Base-by-base conservation (phyloP, 2,888 invertebrate species). In the Vanessa cardui region DNA sequence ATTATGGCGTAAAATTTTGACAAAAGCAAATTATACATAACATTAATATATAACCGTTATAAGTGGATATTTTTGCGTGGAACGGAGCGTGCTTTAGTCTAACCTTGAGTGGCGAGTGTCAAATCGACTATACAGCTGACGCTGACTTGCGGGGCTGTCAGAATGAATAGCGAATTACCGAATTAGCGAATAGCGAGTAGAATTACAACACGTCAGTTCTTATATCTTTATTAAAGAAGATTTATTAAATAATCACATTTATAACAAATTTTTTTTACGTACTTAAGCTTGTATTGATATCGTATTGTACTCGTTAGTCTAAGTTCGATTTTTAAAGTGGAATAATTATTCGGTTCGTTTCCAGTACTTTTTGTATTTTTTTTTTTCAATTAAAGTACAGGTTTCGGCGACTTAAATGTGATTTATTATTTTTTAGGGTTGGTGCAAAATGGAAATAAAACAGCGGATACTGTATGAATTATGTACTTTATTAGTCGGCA, bases 151-250 rank as follows among this genome's bases (percentile, higher is more conserved):
- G 21, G 45, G 46, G 31, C 64, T 49, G 58, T 72, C 64, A 62
- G 58, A 58, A 58, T 21, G 59, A 60, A 63, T 62, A 68, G 80
- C 26, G 26, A 26, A 26, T 26, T 26, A 26, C 26, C 26, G 26
- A 26, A 26, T 26, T 26, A 26, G 1, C 39, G 39, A 39, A 12
- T 39, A 39, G 39, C 89, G 81, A 88, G 83, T 88, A 72, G 69
- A 73, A 80, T 74, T 74, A 74, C 79, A 83, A 87, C 90, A 90
- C 90, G 90, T 90, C 90, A 90, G 88, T 86, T 78, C 81, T 80
- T 72, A 71, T 45, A 61, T 70, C 69, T 78, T 77, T 78, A 79
- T 66, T 76, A 79, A 7, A 62, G 56, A 45, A 66, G 58, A 71
- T n/a, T 44, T 20, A 9, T 64, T 58, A 52, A 68, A 56, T 63